Conservation (phyloP, 2,797 vertebrate genomes). For the Eptatretus atami region DNA sequence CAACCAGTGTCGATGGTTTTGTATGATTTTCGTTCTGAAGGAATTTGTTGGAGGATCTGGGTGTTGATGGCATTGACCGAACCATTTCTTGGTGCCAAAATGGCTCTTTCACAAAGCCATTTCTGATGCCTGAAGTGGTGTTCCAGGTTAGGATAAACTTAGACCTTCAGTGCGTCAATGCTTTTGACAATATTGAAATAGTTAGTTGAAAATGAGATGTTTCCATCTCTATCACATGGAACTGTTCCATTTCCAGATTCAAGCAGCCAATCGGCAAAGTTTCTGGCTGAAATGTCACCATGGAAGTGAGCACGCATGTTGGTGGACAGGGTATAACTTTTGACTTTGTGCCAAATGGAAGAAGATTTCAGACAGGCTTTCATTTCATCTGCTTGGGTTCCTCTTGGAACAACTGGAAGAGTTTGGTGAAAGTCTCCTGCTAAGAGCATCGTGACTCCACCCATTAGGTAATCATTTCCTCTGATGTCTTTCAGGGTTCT, state of each 20-base stretch:
- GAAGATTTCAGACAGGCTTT: no score
- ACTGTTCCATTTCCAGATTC: not conserved
- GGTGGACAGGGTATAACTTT: not conserved
- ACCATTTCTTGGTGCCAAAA: slow-evolving; percentile 2
- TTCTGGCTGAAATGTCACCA: not conserved
- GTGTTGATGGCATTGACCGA: not conserved
- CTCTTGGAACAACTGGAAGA: no score
- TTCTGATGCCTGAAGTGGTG: not conserved
- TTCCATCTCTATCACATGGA: not conserved
- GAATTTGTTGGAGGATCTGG: not conserved
- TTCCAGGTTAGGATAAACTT: not conserved
- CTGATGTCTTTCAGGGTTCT: not conserved
- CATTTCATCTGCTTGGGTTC: no score
- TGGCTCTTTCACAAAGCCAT: not conserved
- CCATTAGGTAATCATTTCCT: not conserved
- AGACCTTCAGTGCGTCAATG: not conserved
- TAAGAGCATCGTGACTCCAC: not conserved
- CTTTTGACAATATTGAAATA: not conserved
- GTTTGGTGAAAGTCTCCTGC: not conserved
- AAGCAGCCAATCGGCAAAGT: not conserved
- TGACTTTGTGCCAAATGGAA: not conserved
- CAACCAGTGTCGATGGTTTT: not conserved
- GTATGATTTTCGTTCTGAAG: not conserved
- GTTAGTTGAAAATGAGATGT: not conserved
- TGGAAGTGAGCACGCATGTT: not conserved